Evolutionary conservation across 2,888 invertebrate genomes (phyloP).

Genomic region (Branchellion lobata): DNA sequence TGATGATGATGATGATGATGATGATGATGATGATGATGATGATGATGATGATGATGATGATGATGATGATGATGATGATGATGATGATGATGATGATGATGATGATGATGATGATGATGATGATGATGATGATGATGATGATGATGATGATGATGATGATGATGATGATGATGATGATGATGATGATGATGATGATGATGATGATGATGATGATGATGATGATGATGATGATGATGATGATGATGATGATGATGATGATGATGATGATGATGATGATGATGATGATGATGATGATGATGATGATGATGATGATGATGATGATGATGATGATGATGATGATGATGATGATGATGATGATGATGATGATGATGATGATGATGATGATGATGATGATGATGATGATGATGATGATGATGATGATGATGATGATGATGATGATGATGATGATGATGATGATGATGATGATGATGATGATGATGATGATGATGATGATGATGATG

Average conservation of each 20-base stretch:
- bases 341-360: slow-evolving; percentile 1
- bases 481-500: neutral
- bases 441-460: neutral
- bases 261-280: neutral
- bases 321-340: slow-evolving; percentile 1
- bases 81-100: neutral
- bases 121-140: neutral
- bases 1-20: neutral
- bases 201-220: slow-evolving; percentile 1
- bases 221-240: neutral
- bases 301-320: neutral
- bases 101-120: slow-evolving; percentile 1
- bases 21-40: slow-evolving; percentile 1
- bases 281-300: slow-evolving; percentile 1
- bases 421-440: neutral
- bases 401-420: neutral
- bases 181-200: neutral
- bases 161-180: slow-evolving; percentile 1
- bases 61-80: neutral
- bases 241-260: neutral
- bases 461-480: slow-evolving; percentile 1
- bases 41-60: neutral
- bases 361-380: neutral
- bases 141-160: slow-evolving; percentile 1
- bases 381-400: slow-evolving; percentile 1